A percentile compares a stretch with the other conserved stretches of the same genome.
Conservation (phyloP, 2,888 invertebrate genomes). For the Phyllotreta cruciferae region DNA sequence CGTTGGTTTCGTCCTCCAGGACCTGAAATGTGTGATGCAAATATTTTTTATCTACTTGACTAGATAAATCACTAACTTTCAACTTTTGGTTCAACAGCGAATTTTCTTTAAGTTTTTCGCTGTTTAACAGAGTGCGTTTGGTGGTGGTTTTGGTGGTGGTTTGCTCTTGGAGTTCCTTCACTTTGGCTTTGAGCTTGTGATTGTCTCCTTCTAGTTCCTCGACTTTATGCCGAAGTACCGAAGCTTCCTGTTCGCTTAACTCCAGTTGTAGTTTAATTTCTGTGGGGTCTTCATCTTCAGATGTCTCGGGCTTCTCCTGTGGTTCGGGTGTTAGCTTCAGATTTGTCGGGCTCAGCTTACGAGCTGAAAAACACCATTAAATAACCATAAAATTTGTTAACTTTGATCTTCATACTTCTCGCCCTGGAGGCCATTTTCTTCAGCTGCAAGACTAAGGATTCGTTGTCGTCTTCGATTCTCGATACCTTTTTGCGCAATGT, state of each 20-base stretch:
- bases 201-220: slow-evolving; percentile 85
- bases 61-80: slow-evolving; percentile 60
- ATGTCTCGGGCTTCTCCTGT: slow-evolving; percentile 73
- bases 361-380: slow-evolving; percentile 61
- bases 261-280: slow-evolving; percentile 86
- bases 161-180: slow-evolving; percentile 80
- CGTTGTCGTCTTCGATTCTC: slow-evolving; percentile 96
- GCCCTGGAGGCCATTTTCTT: slow-evolving; percentile 93
- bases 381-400: slow-evolving; percentile 13
- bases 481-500: slow-evolving; percentile 88
- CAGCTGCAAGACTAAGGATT: slow-evolving; percentile 92
- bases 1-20: slow-evolving; percentile 76
- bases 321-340: slow-evolving; percentile 71
- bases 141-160: slow-evolving; percentile 61
- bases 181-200: slow-evolving; percentile 74
- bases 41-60: slow-evolving; percentile 42
- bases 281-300: slow-evolving; percentile 81
- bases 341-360: slow-evolving; percentile 72
- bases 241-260: slow-evolving; percentile 88
- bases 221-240: slow-evolving; percentile 81
- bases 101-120: slow-evolving; percentile 57
- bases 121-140: slow-evolving; percentile 46
- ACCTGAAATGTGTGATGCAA: slow-evolving; percentile 58
- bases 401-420: slow-evolving; percentile 69
- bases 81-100: slow-evolving; percentile 72